Evolutionary conservation across 2,113 vertebrate species (phyloP).

Genomic region (Todiramphus chloris): DNA sequence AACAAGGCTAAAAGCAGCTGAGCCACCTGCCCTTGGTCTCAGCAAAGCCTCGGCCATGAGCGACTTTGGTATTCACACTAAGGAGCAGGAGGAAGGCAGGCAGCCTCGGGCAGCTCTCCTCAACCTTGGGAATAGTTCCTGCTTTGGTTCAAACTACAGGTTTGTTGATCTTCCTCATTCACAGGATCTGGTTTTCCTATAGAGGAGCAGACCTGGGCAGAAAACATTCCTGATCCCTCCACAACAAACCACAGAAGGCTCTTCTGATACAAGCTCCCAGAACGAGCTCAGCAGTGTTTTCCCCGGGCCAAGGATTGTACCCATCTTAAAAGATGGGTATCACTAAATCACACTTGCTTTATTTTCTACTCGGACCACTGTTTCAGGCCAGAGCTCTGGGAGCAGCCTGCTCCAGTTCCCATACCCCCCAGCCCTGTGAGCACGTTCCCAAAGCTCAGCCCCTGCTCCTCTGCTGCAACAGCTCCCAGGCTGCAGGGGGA

Average conservation of each 20-base stretch:
- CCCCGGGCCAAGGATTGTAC: neutral
- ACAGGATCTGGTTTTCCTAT: neutral
- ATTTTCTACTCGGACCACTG: neutral
- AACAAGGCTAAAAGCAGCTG: neutral
- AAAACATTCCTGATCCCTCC: neutral
- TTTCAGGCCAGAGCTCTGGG: neutral
- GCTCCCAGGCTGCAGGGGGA: neutral
- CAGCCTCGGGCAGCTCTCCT: neutral
- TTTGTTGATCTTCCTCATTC: neutral
- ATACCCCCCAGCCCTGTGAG: neutral
- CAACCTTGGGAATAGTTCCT: neutral
- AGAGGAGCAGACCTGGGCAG: neutral
- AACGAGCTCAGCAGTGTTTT: neutral
- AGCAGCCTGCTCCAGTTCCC: accelerated
- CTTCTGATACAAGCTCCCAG: neutral
- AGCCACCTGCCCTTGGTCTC: neutral
- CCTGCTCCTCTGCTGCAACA: accelerated
- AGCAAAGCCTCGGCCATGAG: accelerated
- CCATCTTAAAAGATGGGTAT: neutral
- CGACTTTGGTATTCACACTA: neutral
- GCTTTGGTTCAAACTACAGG: neutral
- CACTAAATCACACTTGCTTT: too few species aligned
- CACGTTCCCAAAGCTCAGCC: neutral
- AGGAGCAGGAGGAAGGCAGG: neutral
- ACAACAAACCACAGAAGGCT: neutral